Evolutionary conservation across 2,888 invertebrate genomes (phyloP).

Genomic region (Pyralis farinalis): DNA sequence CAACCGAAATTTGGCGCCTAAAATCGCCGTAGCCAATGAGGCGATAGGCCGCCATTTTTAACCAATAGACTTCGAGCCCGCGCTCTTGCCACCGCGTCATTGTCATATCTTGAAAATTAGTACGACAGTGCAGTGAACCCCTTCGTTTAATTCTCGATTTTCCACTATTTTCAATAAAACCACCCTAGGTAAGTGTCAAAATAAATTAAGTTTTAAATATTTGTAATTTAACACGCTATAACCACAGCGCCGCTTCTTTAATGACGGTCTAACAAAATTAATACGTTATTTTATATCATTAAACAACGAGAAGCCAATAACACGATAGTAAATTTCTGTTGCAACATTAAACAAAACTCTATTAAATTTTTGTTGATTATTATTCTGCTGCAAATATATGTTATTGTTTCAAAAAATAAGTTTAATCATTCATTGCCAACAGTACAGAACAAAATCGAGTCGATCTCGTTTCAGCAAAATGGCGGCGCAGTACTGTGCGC

Average conservation of each 20-base stretch:
- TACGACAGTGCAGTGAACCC: conserved; percentile 77
- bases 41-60: conserved; percentile 71
- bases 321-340: not conserved
- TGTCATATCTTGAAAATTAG: conserved; percentile 79
- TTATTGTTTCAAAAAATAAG: conserved; percentile 24
- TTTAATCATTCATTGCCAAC: conserved; percentile 40
- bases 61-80: conserved; percentile 71
- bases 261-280: conserved; percentile 27
- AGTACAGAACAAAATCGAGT: conserved; percentile 49
- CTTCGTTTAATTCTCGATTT: conserved; percentile 74
- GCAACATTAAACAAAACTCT: not conserved
- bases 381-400: conserved; percentile 7
- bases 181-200: conserved; percentile 50
- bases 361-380: not conserved
- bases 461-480: conserved; percentile 69
- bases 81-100: conserved; percentile 78
- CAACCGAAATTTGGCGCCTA: conserved; percentile 80
- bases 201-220: conserved; percentile 21
- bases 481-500: conserved; percentile 65
- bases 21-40: conserved; percentile 59
- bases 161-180: conserved; percentile 58
- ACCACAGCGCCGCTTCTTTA: not conserved
- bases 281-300: conserved; percentile 46
- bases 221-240: conserved; percentile 22
- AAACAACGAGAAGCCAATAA: conserved; percentile 22